Conservation (phyloP, 2,888 invertebrate species). For the Anagyrus pseudococci region DNA sequence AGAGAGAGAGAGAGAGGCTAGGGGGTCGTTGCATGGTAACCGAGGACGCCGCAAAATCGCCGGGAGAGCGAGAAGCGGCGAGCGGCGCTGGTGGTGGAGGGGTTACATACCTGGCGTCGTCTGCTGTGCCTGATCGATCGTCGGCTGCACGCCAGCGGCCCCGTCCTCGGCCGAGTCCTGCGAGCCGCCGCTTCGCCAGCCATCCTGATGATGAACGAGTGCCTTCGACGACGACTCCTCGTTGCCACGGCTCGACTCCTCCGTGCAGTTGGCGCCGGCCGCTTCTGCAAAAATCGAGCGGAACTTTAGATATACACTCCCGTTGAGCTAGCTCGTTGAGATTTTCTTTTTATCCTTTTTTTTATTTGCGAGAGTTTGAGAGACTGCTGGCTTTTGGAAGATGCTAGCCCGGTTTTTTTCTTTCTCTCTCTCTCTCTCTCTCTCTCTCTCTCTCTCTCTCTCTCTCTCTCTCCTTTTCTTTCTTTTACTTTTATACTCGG, state of each 20-base stretch:
- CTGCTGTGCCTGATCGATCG: constrained; percentile 54
- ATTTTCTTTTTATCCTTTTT: too few species aligned
- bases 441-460: too few species aligned
- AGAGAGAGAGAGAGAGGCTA: background rate
- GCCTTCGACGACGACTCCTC: constrained; percentile 1
- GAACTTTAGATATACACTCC: background rate
- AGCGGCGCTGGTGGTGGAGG: too few species aligned
- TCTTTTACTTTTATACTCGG: too few species aligned
- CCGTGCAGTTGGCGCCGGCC: constrained; percentile 8
- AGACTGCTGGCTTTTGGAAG: too few species aligned
- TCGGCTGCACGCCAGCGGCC: constrained; percentile 42
- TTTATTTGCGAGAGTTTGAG: too few species aligned
- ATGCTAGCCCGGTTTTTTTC: too few species aligned
- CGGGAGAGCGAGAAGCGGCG: background rate
- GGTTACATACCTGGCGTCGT: constrained; percentile 49
- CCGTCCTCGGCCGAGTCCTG: constrained; percentile 33
- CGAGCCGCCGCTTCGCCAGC: constrained; percentile 14
- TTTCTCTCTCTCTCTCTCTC: too few species aligned
- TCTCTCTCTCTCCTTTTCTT: too few species aligned
- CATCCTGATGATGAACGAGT: constrained; percentile 12
- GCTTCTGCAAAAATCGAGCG: constrained; percentile 19
- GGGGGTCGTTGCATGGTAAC: background rate
- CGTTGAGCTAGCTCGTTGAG: background rate
- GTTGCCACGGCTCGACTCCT: constrained; percentile 1
- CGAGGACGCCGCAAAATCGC: background rate